Base-by-base conservation (phyloP, 1,140 invertebrate genomes). In the Scaptodrosophila lebanonensis region DNA sequence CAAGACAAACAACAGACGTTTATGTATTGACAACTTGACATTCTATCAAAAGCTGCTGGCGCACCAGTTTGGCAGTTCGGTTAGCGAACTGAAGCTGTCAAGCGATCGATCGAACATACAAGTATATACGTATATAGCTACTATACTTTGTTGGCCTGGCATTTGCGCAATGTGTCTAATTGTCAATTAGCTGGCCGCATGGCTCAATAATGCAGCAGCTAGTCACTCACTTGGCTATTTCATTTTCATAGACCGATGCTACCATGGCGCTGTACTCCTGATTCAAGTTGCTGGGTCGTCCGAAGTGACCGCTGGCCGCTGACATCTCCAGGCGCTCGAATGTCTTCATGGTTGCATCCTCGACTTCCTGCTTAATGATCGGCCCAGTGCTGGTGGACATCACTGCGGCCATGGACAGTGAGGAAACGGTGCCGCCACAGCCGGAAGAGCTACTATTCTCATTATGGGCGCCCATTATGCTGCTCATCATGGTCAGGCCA, bases 221-320 rank as follows among this genome's bases (percentile, higher is more conserved):
- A 68, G 66, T 76, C 61, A 84, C 84, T 79, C 59, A 76, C 71
- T 65, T 69, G 52, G 69, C 61, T 36, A 62, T 50, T 36, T 86
- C 76, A 25, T 67, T 73, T 36, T 79, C 62, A 56, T 75, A 86
- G 35, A 75, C 72, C 13, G 76, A 71, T 7, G 82, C 76, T 40
- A 86, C 82, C 76, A 86, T 83, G 4, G 79, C 84, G 33, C 82
- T 84, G 49, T 84, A 86, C 29, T 84, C 72, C 44, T 63, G 68
- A 33, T 86, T 76, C 84, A 83, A 45, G 16, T 76, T 79, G 7
- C 36, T 75, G 22, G 70, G 47, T 16, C 66, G 38, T 20, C 36
- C 45, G n/a, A 66, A 75, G 8, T 70, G 53, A 9, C 33, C 35
- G 3, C 50, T 7, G 4, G 32, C 20, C 49, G 25, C 63, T 61